Evolutionary conservation across 2,888 invertebrate genomes (phyloP), one percentile per base, ranked within the genome.

Genomic region (Tachina grossa): DNA sequence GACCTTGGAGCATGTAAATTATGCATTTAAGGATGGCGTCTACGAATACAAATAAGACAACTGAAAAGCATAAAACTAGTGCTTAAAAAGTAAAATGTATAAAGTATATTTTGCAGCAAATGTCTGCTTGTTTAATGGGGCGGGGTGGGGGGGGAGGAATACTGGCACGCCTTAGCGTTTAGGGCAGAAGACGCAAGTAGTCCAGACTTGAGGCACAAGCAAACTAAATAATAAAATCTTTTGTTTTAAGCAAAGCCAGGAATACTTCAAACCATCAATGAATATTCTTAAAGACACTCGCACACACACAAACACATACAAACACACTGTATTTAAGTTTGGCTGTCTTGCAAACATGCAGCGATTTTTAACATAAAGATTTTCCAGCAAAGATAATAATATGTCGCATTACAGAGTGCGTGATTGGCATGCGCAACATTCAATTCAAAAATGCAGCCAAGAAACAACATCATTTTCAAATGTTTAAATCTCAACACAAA

Each of bases 1-100:
- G 82, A 82, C 82, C 85, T 85, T 84, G 47, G n/a, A 77, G 85
- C 85, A 85, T 72, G 65, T 72, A 79, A 83, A 83, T 83, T 79
- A 85, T 83, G 79, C 83, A 83, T 78, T 83, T 80, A 79, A 72
- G 76, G 77, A 79, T 84, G 83, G 86, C 85, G 83, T 85, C 83
- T 85, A 71, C 55, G 22, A 77, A 41, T 68, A n/a, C 79, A 45
- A 68, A 74, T 76, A 83, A 79, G 65, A 59, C 63, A 77, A 77
- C 49, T 74, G 78, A 51, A 49, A 68, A 77, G 47, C 84, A 80
- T 53, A n/a, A 66, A 72, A 47, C 66, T 19, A 68, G 47, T 59
- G 53, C 61, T 63, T 72, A 65, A 47, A n/a, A 39, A 31, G 16
- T 19, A 47, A 43, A 72, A 65, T 49, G 55, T 53, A 43, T 51